A percentile compares a stretch with the other conserved stretches of the same genome.
phyloP scores from a whole-genome alignment of 2,888 invertebrate species.

The Galeopsomyia nigrocyanea region DNA sequence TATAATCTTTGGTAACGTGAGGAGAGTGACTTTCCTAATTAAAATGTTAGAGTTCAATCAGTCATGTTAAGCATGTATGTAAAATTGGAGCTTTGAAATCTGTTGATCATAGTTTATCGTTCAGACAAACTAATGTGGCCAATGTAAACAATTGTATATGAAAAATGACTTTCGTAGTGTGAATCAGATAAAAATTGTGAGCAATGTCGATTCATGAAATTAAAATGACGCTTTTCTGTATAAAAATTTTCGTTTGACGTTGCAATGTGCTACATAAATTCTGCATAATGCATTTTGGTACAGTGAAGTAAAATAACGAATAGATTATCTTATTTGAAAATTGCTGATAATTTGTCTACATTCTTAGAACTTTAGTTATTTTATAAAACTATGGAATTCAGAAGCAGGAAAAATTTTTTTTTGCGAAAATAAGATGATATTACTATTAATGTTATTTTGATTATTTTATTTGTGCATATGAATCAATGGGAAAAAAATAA shows the following conservation, averaged over 20 bases:
- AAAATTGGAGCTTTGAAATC: constrained; percentile 38
- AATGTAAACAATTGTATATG: constrained; percentile 45
- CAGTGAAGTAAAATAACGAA: constrained; percentile 7
- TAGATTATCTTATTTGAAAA: no score
- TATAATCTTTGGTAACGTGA: constrained; percentile 19
- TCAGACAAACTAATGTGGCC: constrained; percentile 36
- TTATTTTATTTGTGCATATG: no score
- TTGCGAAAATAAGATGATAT: no score
- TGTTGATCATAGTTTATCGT: constrained; percentile 31
- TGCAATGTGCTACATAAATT: constrained; percentile 33
- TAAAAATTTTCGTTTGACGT: neutral
- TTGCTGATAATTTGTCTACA: no score
- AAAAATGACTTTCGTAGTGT: constrained; percentile 36
- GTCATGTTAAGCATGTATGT: constrained; percentile 17
- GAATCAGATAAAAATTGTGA: constrained; percentile 28
- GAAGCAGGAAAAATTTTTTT: no score
- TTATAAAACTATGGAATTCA: no score
- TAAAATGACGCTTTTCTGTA: constrained; percentile 6
- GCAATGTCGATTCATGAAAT: constrained; percentile 25
- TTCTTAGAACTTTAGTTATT: no score
- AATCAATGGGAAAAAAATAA: no score
- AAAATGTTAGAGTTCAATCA: constrained; percentile 17
- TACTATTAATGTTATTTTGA: no score
- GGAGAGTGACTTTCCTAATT: neutral
- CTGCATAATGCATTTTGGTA: constrained; percentile 32